Base-by-base conservation (phyloP, 92 coral and sea anemone genomes). In the Parazoanthus swiftii region DNA sequence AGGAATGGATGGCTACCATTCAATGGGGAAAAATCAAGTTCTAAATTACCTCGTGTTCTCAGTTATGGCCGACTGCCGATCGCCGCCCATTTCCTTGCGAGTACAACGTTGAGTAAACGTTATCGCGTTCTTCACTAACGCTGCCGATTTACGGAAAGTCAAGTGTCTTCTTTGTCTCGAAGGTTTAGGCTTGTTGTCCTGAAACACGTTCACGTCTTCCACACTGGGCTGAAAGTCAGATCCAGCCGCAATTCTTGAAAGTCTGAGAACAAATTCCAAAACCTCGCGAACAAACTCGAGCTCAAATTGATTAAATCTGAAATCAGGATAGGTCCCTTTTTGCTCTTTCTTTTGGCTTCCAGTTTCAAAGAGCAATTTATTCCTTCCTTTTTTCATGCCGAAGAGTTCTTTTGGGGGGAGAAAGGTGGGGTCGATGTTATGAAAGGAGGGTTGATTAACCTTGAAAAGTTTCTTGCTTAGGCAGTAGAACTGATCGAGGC, bases 391-490 rank as follows among this genome's bases (percentile, higher is more conserved):
- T 88, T 92, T 93, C 79, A 86, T 58, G 2, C 92, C 68, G 29
- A 89, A 71, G 35, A 90, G 72, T 56, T 93, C 95, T 77, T 89
- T 93, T 63, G 98, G 98, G 36, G 98, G 92, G 38, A 95, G 93
- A 58, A 76, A 90, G 16, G 98, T 86, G 25, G 95, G 94, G 88
- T 95, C 95, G 48, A 95, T 95, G 77, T 74, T 85, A 76, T 90
- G 95, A 85, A 90, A 91, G 43, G 92, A 80, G 3, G 95, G 94
- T 18, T 91, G 94, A 89, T 95, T 95, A 33, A 87, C 93, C 8
- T 84, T 44, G 3, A 91, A 91, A 18, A 95, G 93, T 88, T 89
- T 95, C 68, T 76, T 87, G 89, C 93, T 95, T 1, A 95, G 91
- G 76, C 88, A 88, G 65, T 80, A 78, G 21, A 95, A 87, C 74